Percentiles rank a stretch among this genome's conserved stretches.
phyloP scores from a whole-genome alignment of 2,797 vertebrate species.

The Enteromius paludinosus region DNA sequence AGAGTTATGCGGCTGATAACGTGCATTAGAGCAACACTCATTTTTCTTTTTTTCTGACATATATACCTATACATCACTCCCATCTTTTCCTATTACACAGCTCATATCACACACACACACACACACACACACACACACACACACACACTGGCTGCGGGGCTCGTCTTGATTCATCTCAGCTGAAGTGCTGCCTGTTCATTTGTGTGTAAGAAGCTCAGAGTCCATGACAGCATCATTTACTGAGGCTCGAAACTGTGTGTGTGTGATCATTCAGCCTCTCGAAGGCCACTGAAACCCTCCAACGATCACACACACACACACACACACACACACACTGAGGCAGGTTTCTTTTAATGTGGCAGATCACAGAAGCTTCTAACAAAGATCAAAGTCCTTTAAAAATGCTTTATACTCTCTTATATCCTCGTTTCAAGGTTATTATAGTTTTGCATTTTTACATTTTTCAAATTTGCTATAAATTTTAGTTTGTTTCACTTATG shows the following conservation, averaged over 20 bases:
- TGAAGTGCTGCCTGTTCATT: constrained; percentile 80
- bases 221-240: constrained; percentile 63
- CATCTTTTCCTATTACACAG: constrained; percentile 7
- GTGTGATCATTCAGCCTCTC: constrained; percentile 13
- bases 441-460: no score
- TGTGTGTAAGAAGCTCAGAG: constrained; percentile 79
- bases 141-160: constrained; percentile 41
- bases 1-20: constrained; percentile 4
- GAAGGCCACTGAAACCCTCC: background rate
- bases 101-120: constrained; percentile 31
- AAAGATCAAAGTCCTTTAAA: constrained; percentile 41
- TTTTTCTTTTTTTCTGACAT: constrained; percentile 24
- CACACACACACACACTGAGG: constrained; percentile 35
- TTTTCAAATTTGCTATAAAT: background rate
- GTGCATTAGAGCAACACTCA: background rate
- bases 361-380: constrained; percentile 45
- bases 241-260: constrained; percentile 26
- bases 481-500: background rate
- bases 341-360: constrained; percentile 37
- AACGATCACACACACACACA: constrained; percentile 24
- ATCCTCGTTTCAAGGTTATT: no score
- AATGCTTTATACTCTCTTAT: constrained; percentile 16
- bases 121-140: constrained; percentile 35
- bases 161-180: constrained; percentile 74
- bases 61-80: constrained; percentile 15